A percentile compares a stretch with the other conserved stretches of the same genome.
Conservation (phyloP, 2,797 vertebrate genomes). For the Microctenopoma steveboyesi region DNA sequence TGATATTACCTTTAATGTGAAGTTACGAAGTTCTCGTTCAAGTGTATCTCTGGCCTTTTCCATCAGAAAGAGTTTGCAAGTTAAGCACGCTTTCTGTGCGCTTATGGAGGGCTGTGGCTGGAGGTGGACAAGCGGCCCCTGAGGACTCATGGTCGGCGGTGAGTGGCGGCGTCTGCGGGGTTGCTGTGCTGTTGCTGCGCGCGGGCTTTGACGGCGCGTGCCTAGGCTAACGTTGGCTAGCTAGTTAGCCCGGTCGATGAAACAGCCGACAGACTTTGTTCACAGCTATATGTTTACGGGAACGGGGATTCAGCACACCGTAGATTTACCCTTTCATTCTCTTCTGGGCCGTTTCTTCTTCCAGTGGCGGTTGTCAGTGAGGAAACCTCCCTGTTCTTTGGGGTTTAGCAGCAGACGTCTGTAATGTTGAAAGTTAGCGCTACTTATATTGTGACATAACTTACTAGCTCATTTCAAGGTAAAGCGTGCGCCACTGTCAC, state of each 20-base stretch:
- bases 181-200: background rate
- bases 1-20: constrained; percentile 58
- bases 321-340: background rate
- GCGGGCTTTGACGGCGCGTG: background rate
- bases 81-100: constrained; percentile 48
- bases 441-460: background rate
- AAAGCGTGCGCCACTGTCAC: background rate
- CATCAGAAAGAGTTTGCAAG: constrained; percentile 62
- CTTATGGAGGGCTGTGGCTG: background rate
- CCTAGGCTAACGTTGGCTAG: constrained; percentile 1
- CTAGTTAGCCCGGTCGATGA: background rate
- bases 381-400: background rate
- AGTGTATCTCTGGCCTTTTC: constrained; percentile 60
- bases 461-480: background rate
- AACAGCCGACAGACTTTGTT: too few species aligned
- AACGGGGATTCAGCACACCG: background rate
- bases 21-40: constrained; percentile 51
- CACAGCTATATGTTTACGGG: background rate
- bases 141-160: constrained; percentile 32
- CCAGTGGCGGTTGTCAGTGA: background rate
- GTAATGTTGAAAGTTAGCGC: too few species aligned
- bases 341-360: background rate
- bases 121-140: background rate
- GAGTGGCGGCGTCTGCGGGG: too few species aligned
- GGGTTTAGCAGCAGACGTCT: too few species aligned